Percentiles rank a stretch among this genome's conserved stretches.
These are phyloP conservation scores for Cranoglanis bouderius DNA, from an alignment of 2,113 vertebrate species.

Conservation along the genomic window DNA sequence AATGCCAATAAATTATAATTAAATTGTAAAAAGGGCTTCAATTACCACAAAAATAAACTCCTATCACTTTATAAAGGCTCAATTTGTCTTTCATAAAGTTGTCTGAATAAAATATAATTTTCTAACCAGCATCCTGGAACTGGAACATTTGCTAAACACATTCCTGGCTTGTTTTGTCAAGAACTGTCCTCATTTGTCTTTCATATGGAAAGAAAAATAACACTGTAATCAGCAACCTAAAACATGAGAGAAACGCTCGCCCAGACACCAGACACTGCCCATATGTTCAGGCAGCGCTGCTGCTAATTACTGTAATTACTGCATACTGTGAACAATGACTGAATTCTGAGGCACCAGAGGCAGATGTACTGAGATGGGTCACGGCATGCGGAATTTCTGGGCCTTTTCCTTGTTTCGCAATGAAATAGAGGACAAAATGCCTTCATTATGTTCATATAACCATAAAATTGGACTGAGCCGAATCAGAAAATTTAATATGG, in stretches of 20 bases:
- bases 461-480: too few species aligned
- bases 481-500: neutral
- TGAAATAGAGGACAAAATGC: neutral
- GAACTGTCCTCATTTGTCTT: neutral
- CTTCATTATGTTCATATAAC: neutral
- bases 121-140: too few species aligned
- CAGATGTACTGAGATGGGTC: conserved; percentile 23
- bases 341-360: conserved; percentile 32
- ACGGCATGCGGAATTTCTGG: neutral
- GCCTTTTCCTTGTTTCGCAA: conserved; percentile 11
- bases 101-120: neutral
- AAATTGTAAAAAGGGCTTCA: neutral
- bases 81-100: neutral
- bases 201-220: neutral
- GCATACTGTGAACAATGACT: conserved; percentile 25
- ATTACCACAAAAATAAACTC: neutral
- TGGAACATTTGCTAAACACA: neutral
- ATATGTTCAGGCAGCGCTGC: conserved; percentile 13
- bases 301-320: conserved; percentile 41
- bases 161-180: neutral
- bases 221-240: neutral
- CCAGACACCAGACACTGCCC: neutral
- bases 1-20: neutral
- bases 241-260: too few species aligned
- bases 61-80: too few species aligned